Evolutionary conservation across 1,140 invertebrate species (phyloP), one percentile per base, ranked within the genome.

Genomic region (Magallana ariakensis): DNA sequence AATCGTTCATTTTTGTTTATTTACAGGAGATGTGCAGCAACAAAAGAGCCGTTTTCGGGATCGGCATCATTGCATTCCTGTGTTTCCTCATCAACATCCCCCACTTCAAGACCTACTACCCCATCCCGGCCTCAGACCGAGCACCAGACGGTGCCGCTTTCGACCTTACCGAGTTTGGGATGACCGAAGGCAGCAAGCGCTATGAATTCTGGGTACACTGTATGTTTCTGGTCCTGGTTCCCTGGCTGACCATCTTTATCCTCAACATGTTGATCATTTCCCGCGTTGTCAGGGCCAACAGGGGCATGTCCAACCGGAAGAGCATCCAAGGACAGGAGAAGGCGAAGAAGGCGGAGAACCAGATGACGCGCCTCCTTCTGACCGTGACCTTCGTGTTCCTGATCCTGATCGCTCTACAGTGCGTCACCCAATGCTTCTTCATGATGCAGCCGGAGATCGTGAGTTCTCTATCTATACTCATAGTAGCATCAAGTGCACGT

Each of bases 131-230:
- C 4, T 53, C 57, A 8, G 89, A 91, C 13, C 60, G 88, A 15
- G 84, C 86, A 9, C 22, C 80, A 8, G 33, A 85, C 8, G 88
- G 86, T 6, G 57, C 62, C 15, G 85, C 89, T 7, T 91, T 90
- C 60, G 22, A 53, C n/a, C n/a, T 46, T 54, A 91, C 90, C 0
- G 90, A 90, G 33, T 93, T 90, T 57, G 91, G 91, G n/a, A 75
- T 62, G 22, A 88, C 91, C 0, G 66, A 85, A 0, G 89, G 88
- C 62, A 92, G 90, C 19, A 75, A 86, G 33, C 81, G 85, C 58
- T 93, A 92, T 87, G 92, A 93, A 89, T 93, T 93, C 88, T 93
- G 92, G 92, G 88, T 93, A 16, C 92, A 93, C 60, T 93, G 92
- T 82, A 92, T 92, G 85, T 88, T 92, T 58, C 89, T 93, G 0